These are phyloP conservation scores for Gymnosoma rotundatum DNA, from an alignment of 2,888 invertebrate species.

Conservation along the genomic window DNA sequence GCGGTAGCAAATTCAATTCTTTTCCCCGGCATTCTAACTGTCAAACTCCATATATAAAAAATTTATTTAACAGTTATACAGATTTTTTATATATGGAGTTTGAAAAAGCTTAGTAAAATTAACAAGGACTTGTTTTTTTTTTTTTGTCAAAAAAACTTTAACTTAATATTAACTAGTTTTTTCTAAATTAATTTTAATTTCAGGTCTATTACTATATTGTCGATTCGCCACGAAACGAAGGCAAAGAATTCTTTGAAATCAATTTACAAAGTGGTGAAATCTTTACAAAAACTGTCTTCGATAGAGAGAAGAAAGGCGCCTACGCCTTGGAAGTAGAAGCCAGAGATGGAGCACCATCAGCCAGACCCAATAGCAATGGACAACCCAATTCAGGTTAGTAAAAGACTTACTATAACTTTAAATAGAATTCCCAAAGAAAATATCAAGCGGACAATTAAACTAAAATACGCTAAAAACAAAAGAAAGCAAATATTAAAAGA, in stretches of 20 bases:
- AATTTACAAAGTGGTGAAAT: constrained; percentile 97
- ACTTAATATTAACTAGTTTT: too few species aligned
- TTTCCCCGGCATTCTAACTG: too few species aligned
- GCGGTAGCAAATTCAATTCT: too few species aligned
- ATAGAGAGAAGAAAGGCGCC: constrained; percentile 98
- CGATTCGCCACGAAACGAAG: constrained; percentile 94
- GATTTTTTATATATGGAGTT: too few species aligned
- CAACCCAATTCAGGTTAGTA: constrained; percentile 97
- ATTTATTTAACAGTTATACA: too few species aligned
- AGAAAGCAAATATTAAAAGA: background rate
- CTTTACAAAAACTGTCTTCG: constrained; percentile 97
- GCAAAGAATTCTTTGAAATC: constrained; percentile 97
- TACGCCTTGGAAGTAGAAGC: constrained; percentile 99
- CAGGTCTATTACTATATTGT: constrained; percentile 97
- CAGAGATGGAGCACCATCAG: constrained; percentile 97
- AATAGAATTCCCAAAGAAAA: background rate
- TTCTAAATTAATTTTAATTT: constrained; percentile 66
- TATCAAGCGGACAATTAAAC: background rate
- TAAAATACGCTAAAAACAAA: constrained; percentile 25
- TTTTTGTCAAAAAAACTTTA: too few species aligned
- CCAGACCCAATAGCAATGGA: constrained; percentile 95
- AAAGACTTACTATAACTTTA: background rate
- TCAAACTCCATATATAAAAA: too few species aligned
- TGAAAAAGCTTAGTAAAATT: too few species aligned
- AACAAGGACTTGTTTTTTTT: too few species aligned